These are phyloP conservation scores for Fregetta grallaria DNA, from an alignment of 2,113 vertebrate species.

Conservation along the genomic window DNA sequence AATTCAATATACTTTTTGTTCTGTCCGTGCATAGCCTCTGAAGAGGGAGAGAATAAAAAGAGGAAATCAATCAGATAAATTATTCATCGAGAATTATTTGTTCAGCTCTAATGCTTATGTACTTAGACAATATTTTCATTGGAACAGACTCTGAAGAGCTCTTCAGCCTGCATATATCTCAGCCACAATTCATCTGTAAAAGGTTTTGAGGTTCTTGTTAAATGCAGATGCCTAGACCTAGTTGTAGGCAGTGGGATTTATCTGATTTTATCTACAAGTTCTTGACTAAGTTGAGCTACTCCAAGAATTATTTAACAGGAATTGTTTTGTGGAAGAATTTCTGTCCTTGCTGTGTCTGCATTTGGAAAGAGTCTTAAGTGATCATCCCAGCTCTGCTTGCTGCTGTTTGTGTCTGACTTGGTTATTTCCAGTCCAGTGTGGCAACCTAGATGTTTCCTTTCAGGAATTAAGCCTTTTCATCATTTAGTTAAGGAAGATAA, in stretches of 20 bases:
- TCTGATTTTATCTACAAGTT: not conserved
- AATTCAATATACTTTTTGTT: conserved; percentile 70
- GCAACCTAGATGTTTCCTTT: not conserved
- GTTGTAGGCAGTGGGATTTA: conserved; percentile 4
- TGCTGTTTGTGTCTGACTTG: not conserved
- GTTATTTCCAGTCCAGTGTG: not conserved
- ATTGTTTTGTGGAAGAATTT: not conserved
- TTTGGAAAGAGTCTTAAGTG: not conserved
- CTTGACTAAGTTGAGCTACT: conserved; percentile 1
- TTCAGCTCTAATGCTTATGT: conserved; percentile 68
- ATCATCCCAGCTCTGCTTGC: not conserved
- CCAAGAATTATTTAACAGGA: not conserved
- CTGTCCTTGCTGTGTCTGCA: not conserved
- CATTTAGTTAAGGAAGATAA: not conserved
- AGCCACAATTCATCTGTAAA: conserved; percentile 32
- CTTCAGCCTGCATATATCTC: conserved; percentile 62
- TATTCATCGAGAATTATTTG: conserved; percentile 69
- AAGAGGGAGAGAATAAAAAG: conserved; percentile 59
- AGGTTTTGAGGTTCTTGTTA: conserved; percentile 42
- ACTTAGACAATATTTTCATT: conserved; percentile 72
- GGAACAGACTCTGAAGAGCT: conserved; percentile 67
- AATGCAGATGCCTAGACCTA: conserved; percentile 34
- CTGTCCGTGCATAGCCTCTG: conserved; percentile 39
- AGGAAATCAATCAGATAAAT: conserved; percentile 71
- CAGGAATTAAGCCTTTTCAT: not conserved